phyloP scores from a whole-genome alignment of 2,797 vertebrate species.

The Lagodon rhomboides region DNA sequence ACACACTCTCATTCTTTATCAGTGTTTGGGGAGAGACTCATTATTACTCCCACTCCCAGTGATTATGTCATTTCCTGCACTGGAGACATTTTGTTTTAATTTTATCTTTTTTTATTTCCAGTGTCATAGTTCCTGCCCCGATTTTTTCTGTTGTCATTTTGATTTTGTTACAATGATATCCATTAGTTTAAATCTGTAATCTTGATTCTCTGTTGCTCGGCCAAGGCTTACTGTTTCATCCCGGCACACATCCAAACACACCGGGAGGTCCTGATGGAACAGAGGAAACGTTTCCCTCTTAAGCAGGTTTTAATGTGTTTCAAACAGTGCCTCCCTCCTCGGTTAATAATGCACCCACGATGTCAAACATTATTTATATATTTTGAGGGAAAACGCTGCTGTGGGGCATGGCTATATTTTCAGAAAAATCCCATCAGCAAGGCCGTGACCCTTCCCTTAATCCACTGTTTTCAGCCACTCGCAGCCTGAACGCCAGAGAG shows the following conservation, averaged over 20 bases:
- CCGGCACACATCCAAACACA: not conserved
- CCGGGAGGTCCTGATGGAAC: constrained; percentile 7
- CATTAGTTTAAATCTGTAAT: constrained; percentile 5
- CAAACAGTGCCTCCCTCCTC: constrained; percentile 12
- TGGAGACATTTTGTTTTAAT: not conserved
- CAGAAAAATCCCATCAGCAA: constrained; percentile 78
- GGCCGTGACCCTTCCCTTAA: constrained; percentile 76
- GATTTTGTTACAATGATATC: not conserved
- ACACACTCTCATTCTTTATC: too few relatives aligned
- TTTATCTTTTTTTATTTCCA: not conserved
- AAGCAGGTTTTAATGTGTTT: constrained; percentile 22
- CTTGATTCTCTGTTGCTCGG: not conserved
- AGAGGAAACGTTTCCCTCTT: not conserved
- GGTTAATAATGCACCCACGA: constrained; percentile 45
- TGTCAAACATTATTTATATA: constrained; percentile 67
- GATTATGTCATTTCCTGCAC: not conserved
- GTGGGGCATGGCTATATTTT: constrained; percentile 58
- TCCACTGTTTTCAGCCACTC: constrained; percentile 74
- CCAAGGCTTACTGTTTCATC: not conserved
- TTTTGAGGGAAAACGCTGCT: constrained; percentile 51
- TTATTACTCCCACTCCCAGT: not conserved
- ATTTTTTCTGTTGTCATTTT: constrained; percentile 12
- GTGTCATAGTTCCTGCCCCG: not conserved
- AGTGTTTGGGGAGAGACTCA: not conserved
- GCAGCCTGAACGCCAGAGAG: constrained; percentile 58